Percentiles rank a stretch among this genome's conserved stretches.
phyloP scores from a whole-genome alignment of 2,888 invertebrate genomes.

The Drosophila aldrichi region DNA sequence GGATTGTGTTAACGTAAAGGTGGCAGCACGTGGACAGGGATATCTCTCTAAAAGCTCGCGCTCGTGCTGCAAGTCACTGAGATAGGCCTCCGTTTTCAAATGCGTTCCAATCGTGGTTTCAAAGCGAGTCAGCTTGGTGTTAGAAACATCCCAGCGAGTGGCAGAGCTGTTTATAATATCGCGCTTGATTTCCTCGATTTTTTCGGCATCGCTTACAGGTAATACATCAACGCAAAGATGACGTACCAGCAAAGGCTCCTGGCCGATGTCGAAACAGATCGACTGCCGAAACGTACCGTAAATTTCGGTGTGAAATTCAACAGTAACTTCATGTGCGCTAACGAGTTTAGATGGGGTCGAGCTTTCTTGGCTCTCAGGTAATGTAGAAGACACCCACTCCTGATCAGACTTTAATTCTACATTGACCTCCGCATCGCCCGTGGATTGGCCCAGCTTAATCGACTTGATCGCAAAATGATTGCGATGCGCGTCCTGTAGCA shows the following conservation, averaged over 20 bases:
- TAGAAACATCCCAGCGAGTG: slow-evolving; percentile 88
- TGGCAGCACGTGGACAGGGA: slow-evolving; percentile 89
- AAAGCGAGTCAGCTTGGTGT: slow-evolving; percentile 86
- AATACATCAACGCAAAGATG: slow-evolving; percentile 92
- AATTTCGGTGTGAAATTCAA: slow-evolving; percentile 89
- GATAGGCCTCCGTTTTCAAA: slow-evolving; percentile 85
- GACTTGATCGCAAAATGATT: slow-evolving; percentile 89
- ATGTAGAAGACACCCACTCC: slow-evolving; percentile 86
- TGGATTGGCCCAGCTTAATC: slow-evolving; percentile 79
- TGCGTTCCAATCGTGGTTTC: slow-evolving; percentile 87
- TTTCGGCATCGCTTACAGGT: slow-evolving; percentile 88
- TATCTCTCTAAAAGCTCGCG: slow-evolving; percentile 87
- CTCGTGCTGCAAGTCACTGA: slow-evolving; percentile 86
- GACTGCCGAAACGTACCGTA: slow-evolving; percentile 92
- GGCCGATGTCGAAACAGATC: slow-evolving; percentile 91
- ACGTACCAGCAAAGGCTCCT: slow-evolving; percentile 88
- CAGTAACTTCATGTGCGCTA: slow-evolving; percentile 86
- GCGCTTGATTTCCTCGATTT: slow-evolving; percentile 88
- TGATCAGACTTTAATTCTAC: slow-evolving; percentile 86
- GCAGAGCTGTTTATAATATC: slow-evolving; percentile 88
- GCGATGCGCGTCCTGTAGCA: slow-evolving; percentile 90
- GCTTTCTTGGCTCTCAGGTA: slow-evolving; percentile 26
- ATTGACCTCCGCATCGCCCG: slow-evolving; percentile 38
- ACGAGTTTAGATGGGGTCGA: slow-evolving; percentile 34
- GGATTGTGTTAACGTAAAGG: slow-evolving; percentile 89